These are phyloP conservation scores for Neodiprion pinetum DNA, from an alignment of 1,140 invertebrate species.

Conservation along the genomic window DNA sequence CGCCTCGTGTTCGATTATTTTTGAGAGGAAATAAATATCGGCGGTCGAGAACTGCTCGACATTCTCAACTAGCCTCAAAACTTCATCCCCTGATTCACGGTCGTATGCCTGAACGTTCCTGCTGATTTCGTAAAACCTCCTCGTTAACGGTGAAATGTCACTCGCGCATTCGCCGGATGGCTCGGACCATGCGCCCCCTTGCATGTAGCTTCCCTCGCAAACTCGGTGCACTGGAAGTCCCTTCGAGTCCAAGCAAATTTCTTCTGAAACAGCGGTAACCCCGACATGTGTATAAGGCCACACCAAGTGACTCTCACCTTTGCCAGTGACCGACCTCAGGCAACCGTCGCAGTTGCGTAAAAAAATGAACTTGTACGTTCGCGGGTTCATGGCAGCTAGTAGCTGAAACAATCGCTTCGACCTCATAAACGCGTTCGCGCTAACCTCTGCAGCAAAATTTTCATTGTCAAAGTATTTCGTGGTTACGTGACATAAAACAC, in stretches of 20 bases:
- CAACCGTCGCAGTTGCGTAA: constrained; percentile 10
- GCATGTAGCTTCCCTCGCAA: constrained; percentile 44
- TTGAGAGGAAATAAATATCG: constrained; percentile 62
- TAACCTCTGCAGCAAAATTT: not conserved
- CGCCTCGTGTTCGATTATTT: constrained; percentile 56
- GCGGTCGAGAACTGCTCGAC: constrained; percentile 55
- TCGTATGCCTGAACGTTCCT: not conserved
- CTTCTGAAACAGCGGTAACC: constrained; percentile 27
- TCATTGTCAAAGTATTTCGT: constrained; percentile 1
- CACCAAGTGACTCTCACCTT: constrained; percentile 18
- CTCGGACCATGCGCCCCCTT: constrained; percentile 41
- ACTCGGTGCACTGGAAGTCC: constrained; percentile 36
- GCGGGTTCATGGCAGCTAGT: not conserved
- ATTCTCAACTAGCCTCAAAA: constrained; percentile 45
- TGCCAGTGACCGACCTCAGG: not conserved
- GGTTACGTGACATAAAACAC: not conserved
- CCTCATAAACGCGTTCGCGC: not conserved
- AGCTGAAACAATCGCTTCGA: not conserved
- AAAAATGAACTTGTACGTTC: not conserved
- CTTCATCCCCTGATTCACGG: constrained; percentile 41
- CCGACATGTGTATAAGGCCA: constrained; percentile 39
- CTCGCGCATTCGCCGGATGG: not conserved
- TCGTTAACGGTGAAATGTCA: not conserved
- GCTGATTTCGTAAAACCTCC: constrained; percentile 2
- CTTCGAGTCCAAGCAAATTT: constrained; percentile 41